These are phyloP conservation scores for Xestia rhomboidea DNA, from an alignment of 2,888 invertebrate genomes.

Conservation along the genomic window DNA sequence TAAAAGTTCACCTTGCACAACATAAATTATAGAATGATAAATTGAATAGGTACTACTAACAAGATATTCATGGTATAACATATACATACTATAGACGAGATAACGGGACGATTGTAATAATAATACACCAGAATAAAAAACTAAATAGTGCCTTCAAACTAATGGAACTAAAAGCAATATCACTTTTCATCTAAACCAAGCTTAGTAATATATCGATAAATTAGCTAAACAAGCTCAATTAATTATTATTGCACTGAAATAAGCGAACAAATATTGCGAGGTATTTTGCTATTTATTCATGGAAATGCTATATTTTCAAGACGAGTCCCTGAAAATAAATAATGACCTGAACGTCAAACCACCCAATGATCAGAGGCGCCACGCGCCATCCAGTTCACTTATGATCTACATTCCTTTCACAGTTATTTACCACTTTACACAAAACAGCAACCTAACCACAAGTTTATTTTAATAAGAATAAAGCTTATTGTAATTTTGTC, in stretches of 20 bases:
- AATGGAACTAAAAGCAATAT: constrained; percentile 43
- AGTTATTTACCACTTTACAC: background rate
- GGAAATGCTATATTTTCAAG: background rate
- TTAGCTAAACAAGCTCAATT: constrained; percentile 57
- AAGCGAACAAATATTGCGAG: constrained; percentile 24
- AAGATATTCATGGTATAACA: constrained; percentile 39
- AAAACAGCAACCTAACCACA: background rate
- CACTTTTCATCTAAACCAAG: constrained; percentile 30
- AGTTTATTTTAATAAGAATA: background rate
- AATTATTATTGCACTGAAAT: constrained; percentile 66
- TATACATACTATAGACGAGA: constrained; percentile 33
- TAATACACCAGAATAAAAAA: constrained; percentile 28
- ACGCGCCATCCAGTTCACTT: background rate
- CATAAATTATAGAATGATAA: constrained; percentile 23
- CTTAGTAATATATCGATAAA: constrained; percentile 45
- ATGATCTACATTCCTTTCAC: background rate
- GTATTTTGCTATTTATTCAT: background rate
- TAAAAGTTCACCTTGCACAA: constrained; percentile 33
- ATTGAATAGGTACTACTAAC: constrained; percentile 38
- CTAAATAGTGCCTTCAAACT: constrained; percentile 36
- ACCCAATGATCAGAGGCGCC: background rate
- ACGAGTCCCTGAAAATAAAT: background rate
- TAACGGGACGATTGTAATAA: constrained; percentile 22
- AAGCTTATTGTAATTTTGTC: background rate
- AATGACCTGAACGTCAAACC: background rate